These are phyloP conservation scores for Phylloscopus trochilus DNA, from an alignment of 2,113 vertebrate species.

Conservation along the genomic window DNA sequence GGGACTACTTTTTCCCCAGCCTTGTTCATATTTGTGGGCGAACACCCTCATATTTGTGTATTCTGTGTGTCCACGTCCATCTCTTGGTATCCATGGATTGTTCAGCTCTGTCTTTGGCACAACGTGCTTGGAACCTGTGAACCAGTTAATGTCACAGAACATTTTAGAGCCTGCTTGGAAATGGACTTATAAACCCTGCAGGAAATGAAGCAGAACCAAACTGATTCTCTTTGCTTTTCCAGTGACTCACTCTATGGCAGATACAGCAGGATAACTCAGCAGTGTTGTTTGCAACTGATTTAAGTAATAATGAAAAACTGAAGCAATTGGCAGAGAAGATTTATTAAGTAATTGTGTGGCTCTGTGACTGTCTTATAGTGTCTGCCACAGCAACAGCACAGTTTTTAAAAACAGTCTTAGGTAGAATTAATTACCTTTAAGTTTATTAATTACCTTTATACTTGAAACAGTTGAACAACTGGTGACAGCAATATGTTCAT, in stretches of 20 bases:
- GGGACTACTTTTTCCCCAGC: not conserved
- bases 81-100: rapidly evolving
- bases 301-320: not conserved
- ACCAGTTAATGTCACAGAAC: not conserved
- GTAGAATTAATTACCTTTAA: not conserved
- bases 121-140: rapidly evolving
- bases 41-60: not conserved
- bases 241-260: not conserved
- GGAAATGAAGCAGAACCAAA: constrained; percentile 10
- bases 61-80: not conserved
- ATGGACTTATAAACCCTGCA: not conserved
- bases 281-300: not conserved
- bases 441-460: not conserved
- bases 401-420: not conserved
- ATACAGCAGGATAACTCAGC: not conserved
- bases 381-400: not conserved
- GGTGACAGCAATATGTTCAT: not conserved
- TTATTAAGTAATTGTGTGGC: not conserved
- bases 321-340: not conserved
- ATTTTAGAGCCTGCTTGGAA: not conserved
- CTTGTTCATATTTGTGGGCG: not conserved
- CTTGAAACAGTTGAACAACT: not conserved
- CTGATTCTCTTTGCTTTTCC: not conserved
- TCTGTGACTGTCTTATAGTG: not conserved
- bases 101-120: not conserved